Evolutionary conservation across 1,140 invertebrate genomes (phyloP), one percentile per base, ranked within the genome.

Genomic region (Ips nitidus): DNA sequence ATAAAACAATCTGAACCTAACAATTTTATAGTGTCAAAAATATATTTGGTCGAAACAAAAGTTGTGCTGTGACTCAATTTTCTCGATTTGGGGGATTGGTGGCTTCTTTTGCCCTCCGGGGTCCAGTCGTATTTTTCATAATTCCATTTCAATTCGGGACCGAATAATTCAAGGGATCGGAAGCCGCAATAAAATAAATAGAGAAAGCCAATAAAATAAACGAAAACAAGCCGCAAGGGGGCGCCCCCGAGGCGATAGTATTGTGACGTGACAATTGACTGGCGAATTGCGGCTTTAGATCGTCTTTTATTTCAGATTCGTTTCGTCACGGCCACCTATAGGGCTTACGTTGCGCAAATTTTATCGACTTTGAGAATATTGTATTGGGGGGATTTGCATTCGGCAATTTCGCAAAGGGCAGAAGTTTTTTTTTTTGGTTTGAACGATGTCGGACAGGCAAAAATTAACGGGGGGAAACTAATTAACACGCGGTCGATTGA

Each of bases 211-310:
- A 43, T 37, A 43, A 66, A 74, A 74, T 74, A 74, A 74, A 74
- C 72, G 70, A 72, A 74, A 72, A 66, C 70, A 72, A 74, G 65
- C 57, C 60, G 56, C 62, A 41, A 52, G 55, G 57, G 7, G n/a
- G 58, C 40, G 45, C n/a, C 59, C 59, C 69, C 61, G 62, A 56
- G 52, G 65, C 63, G 63, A 72, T 74, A 72, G 70, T 74, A 74
- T 74, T 72, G 62, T 72, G 73, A 74, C 73, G 73, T 72, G 73
- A 69, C 73, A 74, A 74, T 74, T 74, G 73, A 74, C 66, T 72
- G 66, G 55, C 65, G 65, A 67, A 66, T 70, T 60, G 71, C 60
- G 68, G 59, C 66, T 73, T 71, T 63, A 71, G 65, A 56, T 62
- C 63, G 56, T 71, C 71, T 71, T 70, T 64, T 67, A 69, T 68